Evolutionary conservation across 2,888 invertebrate species (phyloP).

Genomic region (Spisula subtruncata): DNA sequence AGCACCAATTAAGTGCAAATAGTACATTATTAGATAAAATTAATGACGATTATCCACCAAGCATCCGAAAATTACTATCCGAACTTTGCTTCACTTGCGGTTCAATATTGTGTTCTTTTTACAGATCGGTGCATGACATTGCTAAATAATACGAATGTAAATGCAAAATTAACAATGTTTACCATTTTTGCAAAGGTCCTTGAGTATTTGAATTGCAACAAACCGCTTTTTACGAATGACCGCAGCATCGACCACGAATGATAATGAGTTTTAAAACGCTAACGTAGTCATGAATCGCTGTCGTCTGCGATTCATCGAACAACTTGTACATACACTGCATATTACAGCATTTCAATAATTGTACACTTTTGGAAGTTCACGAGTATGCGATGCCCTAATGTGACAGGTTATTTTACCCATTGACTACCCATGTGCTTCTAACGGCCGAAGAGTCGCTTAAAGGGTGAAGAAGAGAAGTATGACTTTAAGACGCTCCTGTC

Average conservation of each 20-base stretch:
- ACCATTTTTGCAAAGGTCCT: constrained; percentile 49
- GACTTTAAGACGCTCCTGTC: no score
- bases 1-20: no score
- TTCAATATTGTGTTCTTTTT: not conserved
- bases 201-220: constrained; percentile 31
- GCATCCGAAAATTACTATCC: constrained; percentile 8
- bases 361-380: no score
- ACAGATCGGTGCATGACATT: not conserved
- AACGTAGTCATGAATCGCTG: not conserved
- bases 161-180: not conserved
- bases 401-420: no score
- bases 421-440: no score
- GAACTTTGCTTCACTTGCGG: not conserved
- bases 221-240: constrained; percentile 22
- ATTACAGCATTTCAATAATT: no score
- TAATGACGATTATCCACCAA: not conserved
- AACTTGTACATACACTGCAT: no score
- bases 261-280: not conserved
- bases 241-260: constrained; percentile 16
- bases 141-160: not conserved
- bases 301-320: not conserved
- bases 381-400: no score
- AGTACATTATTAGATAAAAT: no score
- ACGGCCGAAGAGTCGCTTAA: no score
- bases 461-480: no score